phyloP scores from a whole-genome alignment of 2,888 invertebrate genomes.

The Chrysomela aeneicollis region DNA sequence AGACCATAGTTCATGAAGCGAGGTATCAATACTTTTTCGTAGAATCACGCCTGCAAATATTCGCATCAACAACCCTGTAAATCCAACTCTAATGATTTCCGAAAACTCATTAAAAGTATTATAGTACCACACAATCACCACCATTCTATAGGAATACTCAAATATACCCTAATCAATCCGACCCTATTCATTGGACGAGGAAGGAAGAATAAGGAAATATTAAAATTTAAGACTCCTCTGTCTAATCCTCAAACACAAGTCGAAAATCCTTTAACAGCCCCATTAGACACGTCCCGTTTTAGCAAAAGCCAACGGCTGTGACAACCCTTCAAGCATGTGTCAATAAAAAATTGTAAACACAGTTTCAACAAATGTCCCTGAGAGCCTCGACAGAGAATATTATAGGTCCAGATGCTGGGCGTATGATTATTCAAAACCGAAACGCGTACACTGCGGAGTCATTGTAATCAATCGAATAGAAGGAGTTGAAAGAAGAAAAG shows the following conservation, averaged over 20 bases:
- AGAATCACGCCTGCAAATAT: too few species aligned
- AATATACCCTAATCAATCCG: background rate
- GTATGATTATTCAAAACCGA: conserved; percentile 20
- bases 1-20: too few species aligned
- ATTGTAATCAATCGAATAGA: conserved; percentile 11
- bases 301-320: conserved; percentile 21
- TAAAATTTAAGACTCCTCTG: conserved; percentile 17
- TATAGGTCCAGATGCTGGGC: conserved; percentile 13
- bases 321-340: conserved; percentile 23
- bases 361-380: conserved; percentile 16
- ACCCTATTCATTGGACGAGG: conserved; percentile 1
- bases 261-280: conserved; percentile 22
- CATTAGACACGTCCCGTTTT: conserved; percentile 26
- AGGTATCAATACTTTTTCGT: too few species aligned
- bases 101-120: background rate
- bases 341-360: conserved; percentile 24
- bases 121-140: background rate
- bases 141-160: background rate
- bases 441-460: background rate
- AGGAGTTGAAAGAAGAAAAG: background rate
- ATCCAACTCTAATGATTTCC: too few species aligned
- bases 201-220: conserved; percentile 6
- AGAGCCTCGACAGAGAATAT: background rate
- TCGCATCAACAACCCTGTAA: too few species aligned
- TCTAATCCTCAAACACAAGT: conserved; percentile 10